A percentile compares a stretch with the other conserved stretches of the same genome.
phyloP scores from a whole-genome alignment of 2,797 vertebrate species.

The Hypotaenidia philippensis region DNA sequence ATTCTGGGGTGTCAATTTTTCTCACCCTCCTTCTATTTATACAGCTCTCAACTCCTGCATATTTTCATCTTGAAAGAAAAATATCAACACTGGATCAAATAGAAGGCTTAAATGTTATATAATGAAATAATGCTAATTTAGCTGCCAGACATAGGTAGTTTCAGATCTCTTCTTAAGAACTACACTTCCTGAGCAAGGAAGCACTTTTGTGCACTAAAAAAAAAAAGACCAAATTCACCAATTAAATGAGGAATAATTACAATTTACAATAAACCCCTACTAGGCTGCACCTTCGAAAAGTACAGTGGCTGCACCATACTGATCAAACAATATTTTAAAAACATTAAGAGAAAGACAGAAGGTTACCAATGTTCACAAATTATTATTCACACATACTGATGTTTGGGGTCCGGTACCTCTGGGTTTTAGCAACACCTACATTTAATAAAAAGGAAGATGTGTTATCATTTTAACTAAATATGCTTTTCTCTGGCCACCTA shows the following conservation, averaged over 20 bases:
- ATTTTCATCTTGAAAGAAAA: background rate
- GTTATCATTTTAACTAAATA: background rate
- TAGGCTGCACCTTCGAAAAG: background rate
- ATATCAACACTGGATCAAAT: background rate
- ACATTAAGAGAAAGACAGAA: background rate
- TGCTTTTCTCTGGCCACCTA: background rate
- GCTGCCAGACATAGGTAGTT: background rate
- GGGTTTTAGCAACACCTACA: background rate
- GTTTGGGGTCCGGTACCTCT: background rate
- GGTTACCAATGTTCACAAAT: background rate
- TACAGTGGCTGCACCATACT: background rate
- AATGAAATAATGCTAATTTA: background rate
- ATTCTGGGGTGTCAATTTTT: background rate
- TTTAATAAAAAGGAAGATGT: background rate
- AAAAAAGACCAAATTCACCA: background rate
- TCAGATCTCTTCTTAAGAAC: background rate
- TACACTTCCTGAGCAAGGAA: background rate
- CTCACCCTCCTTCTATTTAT: background rate
- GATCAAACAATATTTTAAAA: constrained; percentile 6
- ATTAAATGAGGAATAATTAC: background rate
- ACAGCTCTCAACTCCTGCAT: background rate
- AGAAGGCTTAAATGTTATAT: background rate
- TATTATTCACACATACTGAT: background rate
- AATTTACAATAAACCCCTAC: background rate
- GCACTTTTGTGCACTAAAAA: background rate